Base-by-base conservation (phyloP, 2,113 vertebrate genomes). In the Carassius carassius region DNA sequence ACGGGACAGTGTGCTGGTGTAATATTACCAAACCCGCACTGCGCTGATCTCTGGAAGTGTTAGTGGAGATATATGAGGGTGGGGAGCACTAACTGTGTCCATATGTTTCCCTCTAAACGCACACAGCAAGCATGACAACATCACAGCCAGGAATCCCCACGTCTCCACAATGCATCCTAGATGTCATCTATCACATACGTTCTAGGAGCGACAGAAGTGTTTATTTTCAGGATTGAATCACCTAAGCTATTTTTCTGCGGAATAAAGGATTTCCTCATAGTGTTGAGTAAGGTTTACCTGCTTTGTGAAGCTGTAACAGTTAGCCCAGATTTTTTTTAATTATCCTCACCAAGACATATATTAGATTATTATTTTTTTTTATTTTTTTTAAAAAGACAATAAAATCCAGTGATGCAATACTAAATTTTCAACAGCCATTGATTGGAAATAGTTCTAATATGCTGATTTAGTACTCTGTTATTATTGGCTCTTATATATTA, bases 51-150 rank as follows among this genome's bases (percentile, higher is more conserved):
- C n/a, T 72, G 51, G 32, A 47, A 41, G 51, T 11, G 56, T 72
- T 54, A 70, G 19, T 37, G 37, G 32, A 83, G 81, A 62, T 56
- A 83, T 54, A 74, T 23, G 70, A 70, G 25, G 49, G 49, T 47
- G 51, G 41, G 3, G 54, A 79, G 62, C 2, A 2, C 75, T 72
- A 35, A 70, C 75, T 78, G 63, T 78, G 35, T 17, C 83, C 84
- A 85, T 85, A 81, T 81, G 84, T 14, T 81, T 72, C 69, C 17
- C 62, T 81, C 78, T 51, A 81, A 81, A 80, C 51, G 14, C 69
- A 49, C 84, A n/a, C 78, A 85, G 84, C 69, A 81, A 65, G 78
- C 25, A 74, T 49, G 69, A 58, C 19, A 35, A 81, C n/a, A 81
- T 21, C 41, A 65, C 78, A 70, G 21, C 3, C 67, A 74, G 78